A percentile compares a stretch with the other conserved stretches of the same genome.
Conservation (phyloP, 1,140 invertebrate genomes). For the Aporrectodea caliginosa region DNA sequence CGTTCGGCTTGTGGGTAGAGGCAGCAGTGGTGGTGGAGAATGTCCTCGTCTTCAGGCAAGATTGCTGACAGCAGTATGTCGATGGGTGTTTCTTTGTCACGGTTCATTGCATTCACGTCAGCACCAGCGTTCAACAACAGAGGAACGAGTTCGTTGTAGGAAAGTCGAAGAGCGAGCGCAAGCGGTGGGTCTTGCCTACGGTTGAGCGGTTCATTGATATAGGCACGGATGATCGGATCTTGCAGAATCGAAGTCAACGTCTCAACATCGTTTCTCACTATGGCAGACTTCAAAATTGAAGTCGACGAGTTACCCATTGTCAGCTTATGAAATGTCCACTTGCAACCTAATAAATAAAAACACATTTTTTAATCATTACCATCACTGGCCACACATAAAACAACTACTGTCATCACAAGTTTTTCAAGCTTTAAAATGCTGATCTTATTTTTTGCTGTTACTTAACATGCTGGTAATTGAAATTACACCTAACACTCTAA, state of each 20-base stretch:
- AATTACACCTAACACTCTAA: too few relatives aligned
- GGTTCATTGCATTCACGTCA: background rate
- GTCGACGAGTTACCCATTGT: background rate
- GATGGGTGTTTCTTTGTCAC: slow-evolving; percentile 5
- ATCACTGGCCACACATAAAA: too few relatives aligned
- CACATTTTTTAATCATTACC: too few relatives aligned
- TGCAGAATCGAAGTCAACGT: background rate
- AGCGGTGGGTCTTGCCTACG: background rate
- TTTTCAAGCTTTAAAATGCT: too few relatives aligned
- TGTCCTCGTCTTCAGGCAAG: slow-evolving; percentile 4
- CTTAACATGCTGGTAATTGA: too few relatives aligned
- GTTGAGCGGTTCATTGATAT: background rate
- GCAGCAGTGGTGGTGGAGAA: slow-evolving; percentile 23
- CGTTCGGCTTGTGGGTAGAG: background rate
- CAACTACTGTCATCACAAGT: too few relatives aligned
- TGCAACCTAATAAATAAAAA: background rate
- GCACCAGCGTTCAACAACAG: background rate
- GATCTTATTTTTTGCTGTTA: too few relatives aligned
- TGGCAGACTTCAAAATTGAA: background rate
- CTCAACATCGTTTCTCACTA: background rate
- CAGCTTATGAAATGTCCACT: background rate
- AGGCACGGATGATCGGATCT: background rate
- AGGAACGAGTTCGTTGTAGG: background rate
- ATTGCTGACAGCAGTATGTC: slow-evolving; percentile 10
- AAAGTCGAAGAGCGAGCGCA: background rate